Evolutionary conservation across 2,113 vertebrate genomes (phyloP), one percentile per base, ranked within the genome.

Genomic region (Tragelaphus scriptus): DNA sequence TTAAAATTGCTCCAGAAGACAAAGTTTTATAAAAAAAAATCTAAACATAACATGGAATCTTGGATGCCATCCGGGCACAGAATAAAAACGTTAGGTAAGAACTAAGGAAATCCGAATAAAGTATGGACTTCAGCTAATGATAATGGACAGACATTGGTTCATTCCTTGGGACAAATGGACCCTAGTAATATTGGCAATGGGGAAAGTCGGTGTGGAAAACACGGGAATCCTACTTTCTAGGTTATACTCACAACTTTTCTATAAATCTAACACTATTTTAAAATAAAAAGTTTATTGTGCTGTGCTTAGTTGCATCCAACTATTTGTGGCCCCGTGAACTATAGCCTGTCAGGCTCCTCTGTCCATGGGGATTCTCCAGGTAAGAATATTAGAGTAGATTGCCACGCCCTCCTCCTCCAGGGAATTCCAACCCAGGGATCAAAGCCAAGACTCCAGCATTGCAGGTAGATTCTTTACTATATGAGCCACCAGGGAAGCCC

Each of bases 81-180:
- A 55, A 55, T 32, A 30, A 81, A n/a, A n/a, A 23, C 47, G 49
- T 3, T 15, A 47, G 58, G 30, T 8, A 61, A 44, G 36, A 75
- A 32, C 15, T 4, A 23, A 56, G 32, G 47, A 30, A 47, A 36
- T 26, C 21, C 0, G 19, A 36, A 30, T 15, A 13, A 89, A 90
- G 40, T 4, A 6, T 23, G n/a, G 75, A 3, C 30, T 77, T 85
- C 0, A 25, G 40, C 36, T 61, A 23, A 19, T 2, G 13, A 26
- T 10, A 13, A 28, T 2, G 13, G 3, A 36, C 15, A 61, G 0
- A 1, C 1, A 32, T 2, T 0, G 79, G 14, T 32, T 61, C 11
- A 15, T 55, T n/a, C n/a, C 12, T n/a, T 40, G 21, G 10, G 51
- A 32, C 61, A 32, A 25, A 53, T 1, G 26, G 6, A 1, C 25